Base-by-base conservation (phyloP, 2,797 vertebrate species). In the Sorex maritimensis region DNA sequence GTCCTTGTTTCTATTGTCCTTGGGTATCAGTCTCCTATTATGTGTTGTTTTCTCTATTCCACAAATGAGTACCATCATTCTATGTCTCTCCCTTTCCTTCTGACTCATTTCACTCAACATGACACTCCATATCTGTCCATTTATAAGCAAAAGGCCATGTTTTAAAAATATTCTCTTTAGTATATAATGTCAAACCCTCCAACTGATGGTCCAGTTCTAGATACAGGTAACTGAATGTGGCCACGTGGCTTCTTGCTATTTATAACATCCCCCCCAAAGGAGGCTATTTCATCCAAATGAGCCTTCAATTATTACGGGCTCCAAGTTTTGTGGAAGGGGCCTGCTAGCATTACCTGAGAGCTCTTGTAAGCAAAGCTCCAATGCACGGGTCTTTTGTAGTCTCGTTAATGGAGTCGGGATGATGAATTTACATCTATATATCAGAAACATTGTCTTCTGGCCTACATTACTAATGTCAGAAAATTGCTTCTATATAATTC, bases 391-490 rank as follows among this genome's bases (percentile, higher is more conserved):
- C 97, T 98, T 97, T 96, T 97, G 97, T 98, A 97, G 93, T 97
- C 97, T 96, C 89, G 97, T 97, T 98, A 98, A 98, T 98, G 97
- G 97, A 98, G 96, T 94, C 96, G 93, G 94, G 96, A 97, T 98
- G 98, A 98, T 98, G 96, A 98, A 98, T 98, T 98, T 97, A 98
- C 97, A 98, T 98, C 97, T 98, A 97, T 98, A 96, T 98, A 98
- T 98, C 98, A 97, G 98, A 98, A 98, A 98, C 97, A 96, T 96
- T 98, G 97, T 98, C 97, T 98, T 98, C 97, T 97, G 96, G 95
- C 97, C 97, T 96, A 97, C 97, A 98, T 97, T 96, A 95, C 97
- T 98, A 98, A 98, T 98, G 98, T 97, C 98, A 97, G 97, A 98
- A 98, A 98, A 98, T 98, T 98, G 97, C 97, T 95, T 94, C 97